These are phyloP conservation scores for Drosophila saltans DNA, from an alignment of 1,140 invertebrate genomes.

Conservation along the genomic window DNA sequence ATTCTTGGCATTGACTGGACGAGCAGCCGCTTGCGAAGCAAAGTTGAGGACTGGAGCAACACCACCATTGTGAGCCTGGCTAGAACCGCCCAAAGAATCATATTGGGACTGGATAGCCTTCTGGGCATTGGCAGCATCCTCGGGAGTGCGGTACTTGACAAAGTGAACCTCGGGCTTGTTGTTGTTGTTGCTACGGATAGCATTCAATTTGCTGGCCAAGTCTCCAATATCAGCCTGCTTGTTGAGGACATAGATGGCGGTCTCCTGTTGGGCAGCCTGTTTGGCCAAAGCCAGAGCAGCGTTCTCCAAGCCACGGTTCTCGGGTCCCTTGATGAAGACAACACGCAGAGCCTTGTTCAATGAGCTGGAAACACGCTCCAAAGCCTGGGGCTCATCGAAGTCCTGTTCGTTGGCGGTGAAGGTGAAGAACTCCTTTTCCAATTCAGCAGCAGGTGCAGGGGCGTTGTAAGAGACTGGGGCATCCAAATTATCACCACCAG, in stretches of 20 bases:
- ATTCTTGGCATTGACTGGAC: slow-evolving; percentile 56
- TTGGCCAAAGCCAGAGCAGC: slow-evolving; percentile 55
- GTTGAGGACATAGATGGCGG: slow-evolving; percentile 73
- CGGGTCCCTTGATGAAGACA: slow-evolving; percentile 72
- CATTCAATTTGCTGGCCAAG: slow-evolving; percentile 69
- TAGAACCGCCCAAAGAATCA: slow-evolving; percentile 57
- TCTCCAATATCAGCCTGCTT: slow-evolving; percentile 76
- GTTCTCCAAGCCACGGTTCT: slow-evolving; percentile 65
- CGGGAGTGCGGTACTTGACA: slow-evolving; percentile 70
- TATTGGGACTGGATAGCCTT: slow-evolving; percentile 64
- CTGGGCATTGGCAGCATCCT: slow-evolving; percentile 69
- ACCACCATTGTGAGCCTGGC: slow-evolving; percentile 57
- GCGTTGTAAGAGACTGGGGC: slow-evolving; percentile 61
- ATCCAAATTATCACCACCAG: slow-evolving; percentile 37
- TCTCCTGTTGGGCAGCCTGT: slow-evolving; percentile 68
- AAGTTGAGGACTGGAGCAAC: slow-evolving; percentile 74
- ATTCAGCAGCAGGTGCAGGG: slow-evolving; percentile 60
- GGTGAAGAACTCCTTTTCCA: slow-evolving; percentile 64
- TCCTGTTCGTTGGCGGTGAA: slow-evolving; percentile 54
- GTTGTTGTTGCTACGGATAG: slow-evolving; percentile 64
- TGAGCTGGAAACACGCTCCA: slow-evolving; percentile 34
- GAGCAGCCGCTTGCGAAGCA: slow-evolving; percentile 65
- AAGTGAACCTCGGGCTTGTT: slow-evolving; percentile 76
- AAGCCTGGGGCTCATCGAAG: slow-evolving; percentile 47
- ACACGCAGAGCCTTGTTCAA: slow-evolving; percentile 68